Percentiles rank a stretch among this genome's conserved stretches.
Conservation (phyloP, 2,888 invertebrate genomes). For the Himalopsyche tibetana region DNA sequence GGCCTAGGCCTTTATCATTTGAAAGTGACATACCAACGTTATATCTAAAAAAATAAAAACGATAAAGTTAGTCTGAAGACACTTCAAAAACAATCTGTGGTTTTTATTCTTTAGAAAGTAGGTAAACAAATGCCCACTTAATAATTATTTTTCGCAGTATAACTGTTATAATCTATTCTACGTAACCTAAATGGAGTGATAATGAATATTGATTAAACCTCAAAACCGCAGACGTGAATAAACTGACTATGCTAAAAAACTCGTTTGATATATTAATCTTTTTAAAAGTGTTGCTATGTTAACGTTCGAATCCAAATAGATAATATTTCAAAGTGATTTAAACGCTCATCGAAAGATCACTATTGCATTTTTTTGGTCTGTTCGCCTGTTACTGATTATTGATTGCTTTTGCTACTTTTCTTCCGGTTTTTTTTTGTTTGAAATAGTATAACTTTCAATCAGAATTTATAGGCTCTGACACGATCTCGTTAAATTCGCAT, state of each 20-base stretch:
- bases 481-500: too few species aligned
- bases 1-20: too few species aligned
- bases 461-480: too few species aligned
- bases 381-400: too few species aligned
- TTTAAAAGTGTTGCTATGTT: background rate
- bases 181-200: background rate
- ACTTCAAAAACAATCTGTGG: too few species aligned
- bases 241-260: slow-evolving; percentile 6
- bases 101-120: background rate
- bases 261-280: slow-evolving; percentile 11
- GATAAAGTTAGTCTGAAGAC: too few species aligned
- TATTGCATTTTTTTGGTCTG: too few species aligned
- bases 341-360: background rate
- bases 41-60: too few species aligned
- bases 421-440: too few species aligned
- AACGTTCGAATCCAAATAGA: background rate
- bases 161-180: background rate
- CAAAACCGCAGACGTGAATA: slow-evolving; percentile 16
- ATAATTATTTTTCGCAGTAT: background rate
- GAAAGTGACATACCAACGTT: too few species aligned
- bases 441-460: too few species aligned
- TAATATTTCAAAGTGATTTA: background rate
- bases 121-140: background rate
- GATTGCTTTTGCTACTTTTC: too few species aligned
- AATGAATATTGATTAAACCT: slow-evolving; percentile 21